phyloP scores from a whole-genome alignment of 1,140 invertebrate genomes.

The Drosophila ogumai region DNA sequence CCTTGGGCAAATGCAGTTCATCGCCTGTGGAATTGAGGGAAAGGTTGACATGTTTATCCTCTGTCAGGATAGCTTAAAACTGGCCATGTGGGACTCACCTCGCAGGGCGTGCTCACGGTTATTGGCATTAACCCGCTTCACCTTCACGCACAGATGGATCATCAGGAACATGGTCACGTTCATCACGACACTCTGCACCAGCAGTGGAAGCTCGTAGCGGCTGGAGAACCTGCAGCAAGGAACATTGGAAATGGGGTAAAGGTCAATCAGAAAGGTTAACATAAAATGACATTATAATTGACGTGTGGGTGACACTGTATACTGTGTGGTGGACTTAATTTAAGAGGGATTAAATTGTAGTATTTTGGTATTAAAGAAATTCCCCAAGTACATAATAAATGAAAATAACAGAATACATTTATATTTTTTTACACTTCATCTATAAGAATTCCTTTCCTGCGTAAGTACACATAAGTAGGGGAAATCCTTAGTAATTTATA shows the following conservation, averaged over 20 bases:
- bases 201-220: slow-evolving; percentile 96
- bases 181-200: slow-evolving; percentile 99
- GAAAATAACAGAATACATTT: background rate
- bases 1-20: slow-evolving; percentile 82
- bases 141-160: slow-evolving; percentile 96
- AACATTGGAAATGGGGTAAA: slow-evolving; percentile 32
- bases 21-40: slow-evolving; percentile 56
- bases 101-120: slow-evolving; percentile 92
- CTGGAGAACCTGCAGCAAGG: slow-evolving; percentile 96
- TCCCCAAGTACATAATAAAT: background rate
- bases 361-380: background rate
- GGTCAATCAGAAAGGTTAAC: slow-evolving; percentile 18
- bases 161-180: slow-evolving; percentile 97
- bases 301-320: background rate
- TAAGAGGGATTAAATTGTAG: background rate
- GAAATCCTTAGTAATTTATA: background rate
- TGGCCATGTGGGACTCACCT: slow-evolving; percentile 87
- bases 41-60: slow-evolving; percentile 19
- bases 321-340: background rate
- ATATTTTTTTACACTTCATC: too few relatives aligned
- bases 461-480: background rate
- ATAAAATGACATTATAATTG: slow-evolving; percentile 62
- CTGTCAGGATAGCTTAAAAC: slow-evolving; percentile 1
- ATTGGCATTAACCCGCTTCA: slow-evolving; percentile 93
- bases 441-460: background rate